These are phyloP conservation scores for Druon quercuslanigerum DNA, from an alignment of 1,140 invertebrate species.

Conservation along the genomic window DNA sequence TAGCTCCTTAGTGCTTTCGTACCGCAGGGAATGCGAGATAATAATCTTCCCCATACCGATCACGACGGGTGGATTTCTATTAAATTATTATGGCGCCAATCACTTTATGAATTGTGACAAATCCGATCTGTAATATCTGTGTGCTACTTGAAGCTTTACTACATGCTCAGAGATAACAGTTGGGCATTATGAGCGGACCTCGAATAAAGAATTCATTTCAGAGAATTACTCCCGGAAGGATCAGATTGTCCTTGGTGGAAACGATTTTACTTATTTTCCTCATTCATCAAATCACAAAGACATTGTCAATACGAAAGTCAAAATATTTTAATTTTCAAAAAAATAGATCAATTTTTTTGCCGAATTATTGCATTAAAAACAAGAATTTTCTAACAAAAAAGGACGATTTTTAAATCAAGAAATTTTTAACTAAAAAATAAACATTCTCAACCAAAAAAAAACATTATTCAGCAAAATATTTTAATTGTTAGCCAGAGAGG, in stretches of 20 bases:
- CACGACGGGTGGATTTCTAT: constrained; percentile 69
- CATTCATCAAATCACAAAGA: not conserved
- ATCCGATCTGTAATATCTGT: constrained; percentile 65
- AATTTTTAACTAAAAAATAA: too few species aligned
- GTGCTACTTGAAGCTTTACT: constrained; percentile 14
- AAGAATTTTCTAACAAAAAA: too few species aligned
- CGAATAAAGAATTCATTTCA: constrained; percentile 35
- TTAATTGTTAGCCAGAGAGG: too few species aligned
- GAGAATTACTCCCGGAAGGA: constrained; percentile 37
- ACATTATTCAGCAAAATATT: too few species aligned
- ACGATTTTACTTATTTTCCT: too few species aligned
- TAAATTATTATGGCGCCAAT: constrained; percentile 74
- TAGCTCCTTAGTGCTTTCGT: constrained; percentile 72
- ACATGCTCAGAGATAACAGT: constrained; percentile 12
- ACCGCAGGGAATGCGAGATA: constrained; percentile 64
- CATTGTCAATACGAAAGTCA: too few species aligned
- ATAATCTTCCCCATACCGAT: constrained; percentile 65
- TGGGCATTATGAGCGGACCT: constrained; percentile 41
- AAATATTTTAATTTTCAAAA: too few species aligned
- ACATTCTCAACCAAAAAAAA: too few species aligned
- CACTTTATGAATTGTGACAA: constrained; percentile 74
- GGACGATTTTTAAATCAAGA: too few species aligned
- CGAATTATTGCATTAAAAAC: too few species aligned
- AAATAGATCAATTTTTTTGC: too few species aligned
- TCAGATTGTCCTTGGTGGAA: constrained; percentile 17